Percentiles rank a stretch among this genome's conserved stretches.
Evolutionary conservation across 1,140 invertebrate species (phyloP).

Genomic region (Heliconius congener): DNA sequence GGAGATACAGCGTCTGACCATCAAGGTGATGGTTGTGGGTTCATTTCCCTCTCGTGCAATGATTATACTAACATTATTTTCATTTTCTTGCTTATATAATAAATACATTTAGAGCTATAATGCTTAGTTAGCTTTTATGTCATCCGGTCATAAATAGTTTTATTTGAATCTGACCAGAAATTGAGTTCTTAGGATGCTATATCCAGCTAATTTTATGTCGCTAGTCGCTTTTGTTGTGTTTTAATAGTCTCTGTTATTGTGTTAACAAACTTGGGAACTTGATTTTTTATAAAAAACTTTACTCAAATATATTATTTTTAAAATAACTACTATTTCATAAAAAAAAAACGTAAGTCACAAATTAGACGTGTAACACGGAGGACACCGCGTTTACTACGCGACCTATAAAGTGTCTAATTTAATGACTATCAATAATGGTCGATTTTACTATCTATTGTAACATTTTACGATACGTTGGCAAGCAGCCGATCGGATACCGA

Average conservation of each 20-base stretch:
- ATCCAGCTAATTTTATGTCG: background rate
- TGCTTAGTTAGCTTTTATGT: slow-evolving; percentile 39
- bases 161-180: slow-evolving; percentile 25
- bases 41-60: too few relatives aligned
- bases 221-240: background rate
- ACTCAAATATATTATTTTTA: background rate
- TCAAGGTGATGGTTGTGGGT: too few relatives aligned
- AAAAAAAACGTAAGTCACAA: background rate
- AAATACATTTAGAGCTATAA: slow-evolving; percentile 32
- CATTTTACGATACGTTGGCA: slow-evolving; percentile 73
- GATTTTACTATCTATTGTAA: slow-evolving; percentile 68
- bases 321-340: background rate
- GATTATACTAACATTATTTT: too few relatives aligned
- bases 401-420: slow-evolving; percentile 46
- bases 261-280: background rate
- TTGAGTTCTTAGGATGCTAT: slow-evolving; percentile 23
- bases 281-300: background rate
- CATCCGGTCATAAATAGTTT: slow-evolving; percentile 43
- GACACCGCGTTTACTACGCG: slow-evolving; percentile 52
- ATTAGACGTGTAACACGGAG: slow-evolving; percentile 15
- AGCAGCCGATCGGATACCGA: slow-evolving; percentile 53
- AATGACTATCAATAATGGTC: slow-evolving; percentile 68
- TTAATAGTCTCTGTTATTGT: background rate
- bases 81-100: slow-evolving; percentile 32
- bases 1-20: too few relatives aligned